These are phyloP conservation scores for Phortica variegata DNA, from an alignment of 1,140 invertebrate species.

Conservation along the genomic window DNA sequence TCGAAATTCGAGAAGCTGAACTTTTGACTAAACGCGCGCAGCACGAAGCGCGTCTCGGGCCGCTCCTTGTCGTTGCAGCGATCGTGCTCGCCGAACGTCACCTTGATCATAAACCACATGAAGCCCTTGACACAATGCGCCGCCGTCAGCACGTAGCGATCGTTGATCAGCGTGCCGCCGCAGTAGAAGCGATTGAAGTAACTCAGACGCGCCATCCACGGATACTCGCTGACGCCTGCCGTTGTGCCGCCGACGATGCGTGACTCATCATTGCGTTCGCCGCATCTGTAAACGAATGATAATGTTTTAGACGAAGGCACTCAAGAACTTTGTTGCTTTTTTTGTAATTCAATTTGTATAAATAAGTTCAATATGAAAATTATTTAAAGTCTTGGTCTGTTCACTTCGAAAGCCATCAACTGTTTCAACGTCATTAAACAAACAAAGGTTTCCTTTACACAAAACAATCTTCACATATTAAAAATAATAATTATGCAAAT, in stretches of 20 bases:
- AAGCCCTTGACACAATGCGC: conserved; percentile 84
- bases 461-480: conserved; percentile 2
- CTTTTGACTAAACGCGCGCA: conserved; percentile 71
- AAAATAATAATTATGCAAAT: no score
- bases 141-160: conserved; percentile 77
- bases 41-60: conserved; percentile 73
- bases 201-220: conserved; percentile 77
- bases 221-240: conserved; percentile 73
- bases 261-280: conserved; percentile 73
- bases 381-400: no score
- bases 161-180: conserved; percentile 79
- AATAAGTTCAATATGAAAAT: no score
- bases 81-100: conserved; percentile 81
- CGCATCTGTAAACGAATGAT: conserved; percentile 65
- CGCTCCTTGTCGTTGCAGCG: conserved; percentile 70
- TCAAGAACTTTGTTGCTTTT: conserved; percentile 11
- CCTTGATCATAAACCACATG: conserved; percentile 88
- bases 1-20: conserved; percentile 82
- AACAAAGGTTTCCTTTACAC: no score
- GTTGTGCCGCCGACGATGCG: conserved; percentile 73
- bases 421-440: no score
- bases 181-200: conserved; percentile 86
- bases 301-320: no score
- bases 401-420: no score
- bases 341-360: no score